Percentiles rank a stretch among this genome's conserved stretches.
Conservation (phyloP, 2,888 invertebrate species). For the Andrena haemorrhoa region DNA sequence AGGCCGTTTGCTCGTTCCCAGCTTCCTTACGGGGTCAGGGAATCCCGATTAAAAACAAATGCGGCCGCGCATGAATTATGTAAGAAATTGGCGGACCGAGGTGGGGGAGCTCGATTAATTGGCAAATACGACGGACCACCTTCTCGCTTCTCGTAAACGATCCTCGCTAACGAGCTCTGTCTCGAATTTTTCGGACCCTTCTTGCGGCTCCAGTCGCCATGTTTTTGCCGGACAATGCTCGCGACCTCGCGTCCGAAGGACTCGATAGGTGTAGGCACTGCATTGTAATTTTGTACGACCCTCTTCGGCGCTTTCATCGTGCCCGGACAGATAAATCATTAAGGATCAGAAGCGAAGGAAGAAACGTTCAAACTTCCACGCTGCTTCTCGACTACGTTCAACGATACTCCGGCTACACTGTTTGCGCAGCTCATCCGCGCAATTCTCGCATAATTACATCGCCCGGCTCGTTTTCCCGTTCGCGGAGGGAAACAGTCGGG, state of each 20-base stretch:
- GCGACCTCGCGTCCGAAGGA: not conserved
- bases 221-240: slow-evolving; percentile 29
- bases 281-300: too few species aligned
- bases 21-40: slow-evolving; percentile 61
- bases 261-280: slow-evolving; percentile 3
- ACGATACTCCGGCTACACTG: slow-evolving; percentile 30
- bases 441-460: slow-evolving; percentile 46
- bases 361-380: slow-evolving; percentile 22
- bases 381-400: slow-evolving; percentile 1
- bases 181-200: slow-evolving; percentile 37
- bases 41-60: slow-evolving; percentile 75
- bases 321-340: too few species aligned
- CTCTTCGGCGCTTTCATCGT: too few species aligned
- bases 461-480: slow-evolving; percentile 36
- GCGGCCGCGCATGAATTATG: slow-evolving; percentile 75
- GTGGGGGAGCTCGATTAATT: slow-evolving; percentile 53
- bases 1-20: slow-evolving; percentile 23
- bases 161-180: slow-evolving; percentile 45
- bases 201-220: not conserved
- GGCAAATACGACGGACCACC: slow-evolving; percentile 65
- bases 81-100: slow-evolving; percentile 73
- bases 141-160: slow-evolving; percentile 19
- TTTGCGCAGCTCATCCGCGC: slow-evolving; percentile 31
- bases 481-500: slow-evolving; percentile 15
- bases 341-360: not conserved